Base-by-base conservation (phyloP, 1,140 invertebrate genomes). In the Leptinotarsa texana region DNA sequence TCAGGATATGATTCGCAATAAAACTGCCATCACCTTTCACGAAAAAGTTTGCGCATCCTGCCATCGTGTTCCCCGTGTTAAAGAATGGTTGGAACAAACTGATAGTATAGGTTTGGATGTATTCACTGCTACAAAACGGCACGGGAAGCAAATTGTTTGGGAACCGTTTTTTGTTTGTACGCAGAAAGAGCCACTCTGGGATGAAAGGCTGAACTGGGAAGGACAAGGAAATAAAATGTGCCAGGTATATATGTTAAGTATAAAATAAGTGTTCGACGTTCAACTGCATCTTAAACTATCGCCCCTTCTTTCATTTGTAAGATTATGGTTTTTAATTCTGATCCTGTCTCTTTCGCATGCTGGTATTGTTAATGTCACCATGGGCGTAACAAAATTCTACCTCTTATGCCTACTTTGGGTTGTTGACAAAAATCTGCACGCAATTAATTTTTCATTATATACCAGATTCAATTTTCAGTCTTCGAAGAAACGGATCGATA, bases 91-190 rank as follows among this genome's bases (percentile, higher is more conserved):
- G 48, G 76, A 80, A 57, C 63, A 48, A 5, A 70, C 69, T 6
- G 74, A 81, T 62, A 78, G 76, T 5, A 66, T 77, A 47, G 77
- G 77, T 17, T 72, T 85, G 42, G 69, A 81, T 51, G 68, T 83
- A 67, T 83, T 83, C 73, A 73, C 77, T 13, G 78, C 83, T 0
- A 83, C 83, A 0, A 85, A 86, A 79, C 78, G 88, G 42, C 82
- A 84, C 65, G 82, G 81, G 51, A 82, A 82, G 18, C 84, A 85
- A 75, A 84, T 85, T 68, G 81, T 86, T 17, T 91, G 89, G 89
- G 89, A 91, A 79, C 89, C 89, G 0, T 87, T 91, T 73, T 91
- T 88, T 81, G 89, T 91, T 49, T 89, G 89, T 6, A 91, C 89
- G 0, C 86, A 89, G 75, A 79, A 84, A 11, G 90, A 91, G 74